A percentile compares a stretch with the other conserved stretches of the same genome.
Evolutionary conservation across 2,888 invertebrate genomes (phyloP).

Genomic region (Drosophila melanosoma): DNA sequence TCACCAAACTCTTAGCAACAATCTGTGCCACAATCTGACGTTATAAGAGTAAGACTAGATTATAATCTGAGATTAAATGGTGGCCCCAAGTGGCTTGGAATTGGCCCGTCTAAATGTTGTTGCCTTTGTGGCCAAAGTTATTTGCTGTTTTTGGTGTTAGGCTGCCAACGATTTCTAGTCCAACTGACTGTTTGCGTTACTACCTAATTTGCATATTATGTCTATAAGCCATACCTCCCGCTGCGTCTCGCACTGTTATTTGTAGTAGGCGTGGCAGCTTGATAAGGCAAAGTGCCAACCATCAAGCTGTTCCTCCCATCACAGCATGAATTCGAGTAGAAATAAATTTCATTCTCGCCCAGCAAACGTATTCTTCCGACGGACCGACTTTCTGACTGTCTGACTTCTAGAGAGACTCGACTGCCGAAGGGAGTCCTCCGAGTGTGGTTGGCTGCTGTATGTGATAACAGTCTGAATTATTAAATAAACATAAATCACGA

Average conservation of each 20-base stretch:
- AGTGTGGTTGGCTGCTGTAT: constrained; percentile 43
- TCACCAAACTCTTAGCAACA: constrained; percentile 18
- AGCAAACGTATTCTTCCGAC: constrained; percentile 31
- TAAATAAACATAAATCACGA: constrained; percentile 78
- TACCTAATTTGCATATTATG: constrained; percentile 70
- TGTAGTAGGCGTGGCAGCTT: constrained; percentile 27
- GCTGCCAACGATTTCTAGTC: constrained; percentile 9
- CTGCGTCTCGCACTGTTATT: background rate
- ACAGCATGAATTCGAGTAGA: constrained; percentile 35
- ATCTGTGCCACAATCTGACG: constrained; percentile 17
- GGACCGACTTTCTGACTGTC: constrained; percentile 3
- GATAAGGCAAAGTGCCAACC: constrained; percentile 17
- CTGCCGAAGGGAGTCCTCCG: constrained; percentile 1
- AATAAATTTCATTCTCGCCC: constrained; percentile 40
- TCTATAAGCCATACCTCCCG: constrained; percentile 47
- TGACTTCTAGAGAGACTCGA: background rate
- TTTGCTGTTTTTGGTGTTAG: constrained; percentile 4
- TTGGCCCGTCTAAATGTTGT: constrained; percentile 32
- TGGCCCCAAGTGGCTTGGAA: constrained; percentile 7
- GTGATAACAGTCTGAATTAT: constrained; percentile 76
- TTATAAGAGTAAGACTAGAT: constrained; percentile 36
- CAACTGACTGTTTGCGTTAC: constrained; percentile 40
- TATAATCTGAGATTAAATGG: constrained; percentile 36
- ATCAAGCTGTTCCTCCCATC: constrained; percentile 21
- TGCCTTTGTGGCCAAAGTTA: constrained; percentile 26